Base-by-base conservation (phyloP, 2,113 vertebrate species). In the Saiga tatarica region DNA sequence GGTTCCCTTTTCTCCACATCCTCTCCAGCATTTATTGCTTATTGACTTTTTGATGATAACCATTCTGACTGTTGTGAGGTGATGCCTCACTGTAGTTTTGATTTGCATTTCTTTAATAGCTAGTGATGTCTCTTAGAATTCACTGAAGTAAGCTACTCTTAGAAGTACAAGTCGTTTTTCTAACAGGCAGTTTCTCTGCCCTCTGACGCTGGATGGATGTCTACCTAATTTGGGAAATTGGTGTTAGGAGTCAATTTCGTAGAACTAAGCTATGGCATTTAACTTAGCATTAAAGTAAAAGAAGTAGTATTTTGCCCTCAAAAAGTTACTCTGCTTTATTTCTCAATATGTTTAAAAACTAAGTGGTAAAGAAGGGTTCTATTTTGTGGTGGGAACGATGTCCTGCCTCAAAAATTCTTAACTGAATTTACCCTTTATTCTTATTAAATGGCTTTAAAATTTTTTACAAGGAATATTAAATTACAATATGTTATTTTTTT, bases 341-440 rank as follows among this genome's bases (percentile, higher is more conserved):
- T 91, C 39, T 95, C 42, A 92, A 26, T 88, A 62, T 91, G 19
- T 64, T 83, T 16, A 88, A 39, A 96, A 86, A 81, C 25, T 64
- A 81, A 82, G 21, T 87, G 28, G 4, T 60, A 78, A 89, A 64
- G 6, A 93, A 71, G 13, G 39, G n/a, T 42, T 30, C 21, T 42
- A 10, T 60, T 76, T 87, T 78, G 12, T 52, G 2, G 12, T 1
- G 0, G 5, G 2, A 1, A 25, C 0, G 42, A 5, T 10, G 47
- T 81, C 3, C 14, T 81, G 6, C 45, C 28, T 81, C 13, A 83
- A 11, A 91, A 78, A 91, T 16, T 45, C 6, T 36, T 33, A 59
- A n/a, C 30, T 26, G 7, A 26, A n/a, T 85, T 84, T 78, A 87
- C n/a, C 23, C 6, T 14, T 95, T 95, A 93, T 39, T 91, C 4